Percentiles rank a stretch among this genome's conserved stretches.
Conservation (phyloP, 2,113 vertebrate species). For the Podiceps cristatus region DNA sequence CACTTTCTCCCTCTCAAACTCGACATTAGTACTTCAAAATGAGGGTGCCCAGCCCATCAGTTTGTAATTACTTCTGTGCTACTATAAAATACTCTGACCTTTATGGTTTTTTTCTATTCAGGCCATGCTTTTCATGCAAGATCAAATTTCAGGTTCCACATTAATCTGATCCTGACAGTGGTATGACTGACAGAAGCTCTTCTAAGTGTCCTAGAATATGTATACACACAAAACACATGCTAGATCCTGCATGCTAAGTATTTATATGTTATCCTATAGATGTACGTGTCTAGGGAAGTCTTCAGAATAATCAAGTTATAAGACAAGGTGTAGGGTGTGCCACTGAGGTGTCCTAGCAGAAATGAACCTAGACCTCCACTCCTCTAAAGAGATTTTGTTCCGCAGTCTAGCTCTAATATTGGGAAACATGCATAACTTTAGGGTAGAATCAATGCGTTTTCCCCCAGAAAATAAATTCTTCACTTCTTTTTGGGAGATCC, state of each 20-base stretch:
- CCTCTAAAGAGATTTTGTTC: not conserved
- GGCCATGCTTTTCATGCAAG: not conserved
- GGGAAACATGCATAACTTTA: not conserved
- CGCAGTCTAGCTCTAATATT: not conserved
- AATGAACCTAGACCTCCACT: not conserved
- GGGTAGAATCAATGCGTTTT: not conserved
- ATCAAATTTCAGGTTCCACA: not conserved
- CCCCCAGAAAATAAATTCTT: not conserved
- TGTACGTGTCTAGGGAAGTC: not conserved
- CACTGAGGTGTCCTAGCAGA: not conserved
- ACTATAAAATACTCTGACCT: not conserved
- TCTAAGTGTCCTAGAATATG: not conserved
- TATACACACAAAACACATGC: not conserved
- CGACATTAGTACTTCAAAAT: not conserved
- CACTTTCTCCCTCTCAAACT: not conserved
- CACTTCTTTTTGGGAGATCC: not conserved
- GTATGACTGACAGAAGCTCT: not conserved
- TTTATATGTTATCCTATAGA: not conserved
- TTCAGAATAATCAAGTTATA: not conserved
- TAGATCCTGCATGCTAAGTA: not conserved
- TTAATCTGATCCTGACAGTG: not conserved
- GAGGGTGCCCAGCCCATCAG: not conserved
- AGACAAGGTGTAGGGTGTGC: not conserved
- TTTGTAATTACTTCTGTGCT: not conserved
- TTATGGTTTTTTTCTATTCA: not conserved